Evolutionary conservation across 2,888 invertebrate genomes (phyloP).

Genomic region (Siphlonurus alternatus): DNA sequence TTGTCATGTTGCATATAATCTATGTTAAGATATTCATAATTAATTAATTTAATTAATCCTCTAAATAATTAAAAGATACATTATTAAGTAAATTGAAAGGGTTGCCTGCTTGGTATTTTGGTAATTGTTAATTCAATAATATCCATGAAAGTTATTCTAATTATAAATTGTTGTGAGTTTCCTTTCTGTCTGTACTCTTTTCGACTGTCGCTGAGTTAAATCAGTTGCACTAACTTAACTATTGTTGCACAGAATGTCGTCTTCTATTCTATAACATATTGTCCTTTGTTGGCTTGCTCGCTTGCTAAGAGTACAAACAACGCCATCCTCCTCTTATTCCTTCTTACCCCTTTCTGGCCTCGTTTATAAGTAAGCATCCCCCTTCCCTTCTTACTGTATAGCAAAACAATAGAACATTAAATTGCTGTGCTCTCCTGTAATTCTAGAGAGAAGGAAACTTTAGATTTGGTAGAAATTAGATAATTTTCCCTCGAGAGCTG

Average conservation of each 20-base stretch:
- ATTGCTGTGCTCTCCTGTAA: conserved; percentile 9
- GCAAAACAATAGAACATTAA: conserved; percentile 12
- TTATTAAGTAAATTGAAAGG: no score
- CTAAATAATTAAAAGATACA: no score
- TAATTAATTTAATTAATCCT: no score
- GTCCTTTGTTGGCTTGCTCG: neutral
- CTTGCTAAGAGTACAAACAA: neutral
- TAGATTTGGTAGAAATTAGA: conserved; percentile 13
- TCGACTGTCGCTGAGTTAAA: no score
- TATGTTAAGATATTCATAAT: no score
- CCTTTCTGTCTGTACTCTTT: no score
- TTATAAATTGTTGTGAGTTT: no score
- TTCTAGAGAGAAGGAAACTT: conserved; percentile 9
- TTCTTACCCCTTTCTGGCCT: neutral
- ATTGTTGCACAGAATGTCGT: neutral
- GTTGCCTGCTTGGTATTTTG: no score
- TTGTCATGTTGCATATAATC: no score
- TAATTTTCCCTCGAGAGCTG: conserved; percentile 13
- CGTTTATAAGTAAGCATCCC: neutral
- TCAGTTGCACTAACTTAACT: neutral
- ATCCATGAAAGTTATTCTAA: no score
- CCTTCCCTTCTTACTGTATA: neutral
- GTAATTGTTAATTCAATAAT: no score
- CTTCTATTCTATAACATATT: neutral
- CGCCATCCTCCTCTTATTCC: neutral